These are phyloP conservation scores for Bradypus variegatus DNA, from an alignment of 2,797 vertebrate species.

Conservation along the genomic window DNA sequence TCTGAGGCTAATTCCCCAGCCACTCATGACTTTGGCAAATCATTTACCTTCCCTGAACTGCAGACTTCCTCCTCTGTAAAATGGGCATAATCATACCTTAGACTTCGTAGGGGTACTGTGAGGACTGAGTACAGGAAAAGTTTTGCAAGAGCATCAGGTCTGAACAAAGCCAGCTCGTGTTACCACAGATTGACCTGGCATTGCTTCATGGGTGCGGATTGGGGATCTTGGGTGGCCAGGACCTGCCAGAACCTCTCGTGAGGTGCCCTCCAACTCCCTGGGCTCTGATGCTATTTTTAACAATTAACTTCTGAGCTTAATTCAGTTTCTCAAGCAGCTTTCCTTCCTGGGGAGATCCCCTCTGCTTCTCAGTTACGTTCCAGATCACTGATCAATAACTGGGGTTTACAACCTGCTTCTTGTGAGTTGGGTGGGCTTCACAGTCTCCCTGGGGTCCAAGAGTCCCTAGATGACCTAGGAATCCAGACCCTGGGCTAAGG, in stretches of 20 bases:
- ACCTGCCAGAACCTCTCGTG: not conserved
- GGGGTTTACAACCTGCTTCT: not conserved
- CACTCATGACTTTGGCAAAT: not conserved
- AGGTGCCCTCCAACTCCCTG: not conserved
- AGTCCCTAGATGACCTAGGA: not conserved
- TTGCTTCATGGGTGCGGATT: not conserved
- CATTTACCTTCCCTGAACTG: not conserved
- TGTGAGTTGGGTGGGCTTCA: not conserved
- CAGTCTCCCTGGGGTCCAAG: not conserved
- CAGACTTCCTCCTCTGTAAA: constrained; percentile 21
- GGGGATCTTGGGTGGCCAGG: no score
- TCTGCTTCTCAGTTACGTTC: not conserved
- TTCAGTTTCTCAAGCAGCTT: not conserved
- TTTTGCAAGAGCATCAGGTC: constrained; percentile 9
- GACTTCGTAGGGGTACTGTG: not conserved
- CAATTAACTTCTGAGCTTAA: not conserved
- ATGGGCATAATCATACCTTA: constrained; percentile 1
- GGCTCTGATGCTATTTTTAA: not conserved
- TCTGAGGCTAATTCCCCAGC: not conserved
- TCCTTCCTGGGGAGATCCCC: not conserved
- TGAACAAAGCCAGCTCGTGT: not conserved
- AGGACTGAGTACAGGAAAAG: constrained; percentile 14
- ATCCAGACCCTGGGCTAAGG: not conserved
- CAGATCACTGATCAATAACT: constrained; percentile 9
- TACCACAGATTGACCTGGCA: not conserved